Conservation (phyloP, 2,797 vertebrate genomes). For the Otolemur crassicaudatus region DNA sequence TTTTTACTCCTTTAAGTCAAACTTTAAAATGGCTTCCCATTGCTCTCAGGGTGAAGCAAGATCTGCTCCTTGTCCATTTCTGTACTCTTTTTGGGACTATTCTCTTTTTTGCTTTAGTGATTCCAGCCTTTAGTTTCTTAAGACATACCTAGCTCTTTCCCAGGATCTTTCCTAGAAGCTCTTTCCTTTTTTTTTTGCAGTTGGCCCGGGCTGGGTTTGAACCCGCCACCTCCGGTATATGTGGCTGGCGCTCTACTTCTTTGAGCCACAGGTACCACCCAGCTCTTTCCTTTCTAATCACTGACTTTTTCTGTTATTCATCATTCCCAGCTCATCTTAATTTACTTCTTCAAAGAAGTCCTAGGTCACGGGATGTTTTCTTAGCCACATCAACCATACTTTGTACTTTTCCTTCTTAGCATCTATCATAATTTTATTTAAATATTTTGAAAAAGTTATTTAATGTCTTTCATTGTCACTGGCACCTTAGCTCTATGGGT, state of each 20-base stretch:
- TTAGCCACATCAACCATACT: not conserved
- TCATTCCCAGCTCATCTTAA: not conserved
- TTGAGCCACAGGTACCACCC: too few relatives aligned
- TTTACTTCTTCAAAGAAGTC: conserved; percentile 6
- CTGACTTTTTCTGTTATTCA: not conserved
- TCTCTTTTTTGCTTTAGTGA: not conserved
- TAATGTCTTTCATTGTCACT: conserved; percentile 28
- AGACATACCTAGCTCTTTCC: not conserved
- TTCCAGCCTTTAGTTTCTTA: not conserved
- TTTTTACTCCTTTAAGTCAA: not conserved
- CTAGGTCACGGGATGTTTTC: not conserved
- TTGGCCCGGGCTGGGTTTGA: too few relatives aligned
- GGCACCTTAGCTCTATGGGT: not conserved
- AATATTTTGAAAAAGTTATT: conserved; percentile 15
- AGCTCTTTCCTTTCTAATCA: not conserved
- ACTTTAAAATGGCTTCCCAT: not conserved
- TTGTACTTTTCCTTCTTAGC: conserved; percentile 44
- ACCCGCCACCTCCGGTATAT: too few relatives aligned
- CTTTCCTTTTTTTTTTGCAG: not conserved
- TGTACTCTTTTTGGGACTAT: not conserved
- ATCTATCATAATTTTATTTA: conserved; percentile 36
- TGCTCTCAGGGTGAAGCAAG: not conserved
- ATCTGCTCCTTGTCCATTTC: not conserved
- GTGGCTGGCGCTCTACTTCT: too few relatives aligned
- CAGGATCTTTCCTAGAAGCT: not conserved